Conservation (phyloP, 1,140 invertebrate genomes). For the Tetragonula clypearis region DNA sequence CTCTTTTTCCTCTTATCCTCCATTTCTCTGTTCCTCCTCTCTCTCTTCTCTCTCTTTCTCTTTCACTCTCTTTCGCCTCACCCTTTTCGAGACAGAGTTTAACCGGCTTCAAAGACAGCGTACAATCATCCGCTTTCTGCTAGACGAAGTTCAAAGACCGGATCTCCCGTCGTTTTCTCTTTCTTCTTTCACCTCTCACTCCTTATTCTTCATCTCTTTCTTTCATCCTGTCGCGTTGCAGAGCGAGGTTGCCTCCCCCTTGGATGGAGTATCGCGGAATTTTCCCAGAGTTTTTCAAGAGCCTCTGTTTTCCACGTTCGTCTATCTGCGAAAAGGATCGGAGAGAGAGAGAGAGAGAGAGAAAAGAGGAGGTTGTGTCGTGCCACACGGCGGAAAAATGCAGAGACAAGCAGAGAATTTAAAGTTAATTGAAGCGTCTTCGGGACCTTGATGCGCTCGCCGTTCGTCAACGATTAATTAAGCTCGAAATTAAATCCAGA, state of each 20-base stretch:
- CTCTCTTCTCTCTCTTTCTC: constrained; percentile 15
- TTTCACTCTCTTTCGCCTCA: constrained; percentile 27
- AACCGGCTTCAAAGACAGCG: constrained; percentile 66
- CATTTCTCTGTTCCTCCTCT: not conserved
- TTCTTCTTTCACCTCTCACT: not conserved
- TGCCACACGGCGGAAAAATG: constrained; percentile 1
- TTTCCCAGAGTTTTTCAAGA: constrained; percentile 1
- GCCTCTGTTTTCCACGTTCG: constrained; percentile 19
- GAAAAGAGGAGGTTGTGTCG: not conserved
- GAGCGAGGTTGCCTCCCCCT: not conserved
- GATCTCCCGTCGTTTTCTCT: constrained; percentile 47
- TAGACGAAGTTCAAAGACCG: constrained; percentile 61
- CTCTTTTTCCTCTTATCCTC: not conserved
- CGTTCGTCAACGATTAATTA: constrained; percentile 30
- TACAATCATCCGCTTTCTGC: constrained; percentile 61
- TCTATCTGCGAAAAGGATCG: not conserved
- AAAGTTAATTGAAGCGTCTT: constrained; percentile 37
- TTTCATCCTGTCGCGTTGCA: not conserved
- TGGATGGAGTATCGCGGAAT: constrained; percentile 9
- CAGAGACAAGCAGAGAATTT: not conserved
- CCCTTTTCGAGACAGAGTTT: constrained; percentile 61
- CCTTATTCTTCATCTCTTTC: not conserved
- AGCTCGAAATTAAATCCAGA: constrained; percentile 36
- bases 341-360: not conserved
- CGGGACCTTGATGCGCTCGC: not conserved